A percentile compares a stretch with the other conserved stretches of the same genome.
Conservation (phyloP, 2,888 invertebrate species). For the Pterostichus niger region DNA sequence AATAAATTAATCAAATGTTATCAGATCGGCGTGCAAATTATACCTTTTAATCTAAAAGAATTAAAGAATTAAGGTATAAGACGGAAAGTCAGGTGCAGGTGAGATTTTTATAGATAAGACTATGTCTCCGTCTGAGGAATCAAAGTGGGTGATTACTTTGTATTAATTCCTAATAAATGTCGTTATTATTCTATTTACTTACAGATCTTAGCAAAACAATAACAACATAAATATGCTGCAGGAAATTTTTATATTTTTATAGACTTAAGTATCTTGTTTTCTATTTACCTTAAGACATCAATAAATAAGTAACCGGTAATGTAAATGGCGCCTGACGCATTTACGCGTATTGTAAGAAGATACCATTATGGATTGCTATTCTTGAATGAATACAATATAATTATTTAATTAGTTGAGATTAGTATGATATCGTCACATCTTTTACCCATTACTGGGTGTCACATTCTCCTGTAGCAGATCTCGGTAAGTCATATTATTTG, state of each 20-base stretch:
- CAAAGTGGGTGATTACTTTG: neutral
- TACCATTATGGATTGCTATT: no score
- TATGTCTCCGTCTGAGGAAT: neutral
- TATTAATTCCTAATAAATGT: neutral
- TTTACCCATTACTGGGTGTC: no score
- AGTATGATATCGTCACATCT: no score
- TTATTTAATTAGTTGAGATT: no score
- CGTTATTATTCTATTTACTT: neutral
- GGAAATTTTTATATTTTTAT: neutral
- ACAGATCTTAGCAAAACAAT: neutral
- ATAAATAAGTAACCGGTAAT: neutral
- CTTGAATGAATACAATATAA: no score
- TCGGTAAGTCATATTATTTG: no score
- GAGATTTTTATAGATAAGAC: conserved; percentile 4
- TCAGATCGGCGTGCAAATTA: neutral
- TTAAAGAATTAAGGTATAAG: conserved; percentile 3
- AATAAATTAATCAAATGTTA: conserved; percentile 24
- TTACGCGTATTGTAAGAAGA: no score
- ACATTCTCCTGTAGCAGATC: no score
- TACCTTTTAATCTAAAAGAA: neutral
- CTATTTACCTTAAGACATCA: neutral
- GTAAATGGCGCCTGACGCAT: neutral
- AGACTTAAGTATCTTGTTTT: neutral
- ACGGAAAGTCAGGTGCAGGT: neutral
- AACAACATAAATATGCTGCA: neutral